Evolutionary conservation across 2,113 vertebrate genomes (phyloP), one percentile per base, ranked within the genome.

Genomic region (Microtus richardsoni): DNA sequence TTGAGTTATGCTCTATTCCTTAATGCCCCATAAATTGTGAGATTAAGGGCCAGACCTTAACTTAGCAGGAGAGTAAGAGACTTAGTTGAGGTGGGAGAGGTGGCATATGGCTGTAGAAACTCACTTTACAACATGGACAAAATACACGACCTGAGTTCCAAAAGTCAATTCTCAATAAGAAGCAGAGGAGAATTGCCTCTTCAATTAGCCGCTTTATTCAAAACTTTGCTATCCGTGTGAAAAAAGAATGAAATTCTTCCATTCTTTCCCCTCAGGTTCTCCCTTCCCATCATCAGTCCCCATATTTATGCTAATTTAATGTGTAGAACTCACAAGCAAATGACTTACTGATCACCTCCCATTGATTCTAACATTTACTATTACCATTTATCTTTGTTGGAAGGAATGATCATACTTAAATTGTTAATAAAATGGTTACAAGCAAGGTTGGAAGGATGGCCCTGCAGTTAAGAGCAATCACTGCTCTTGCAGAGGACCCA

Each of bases 401-500:
- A 60, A 96, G 36, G 85, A 5, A 41, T 88, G 14, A 92, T 49
- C 21, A 91, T 78, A 88, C 54, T 89, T 89, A 87, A 71, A 62
- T 66, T 77, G 21, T 74, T 75, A 74, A 66, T 82, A 33, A 79
- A 74, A 39, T 78, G 68, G 9, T 64, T 87, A 60, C 28, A 22
- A 47, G 62, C 41, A 83, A 24, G 54, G 52, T 36, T 26, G 22
- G 54, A 28, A 82, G 60, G 79, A 16, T 82, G 52, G 22, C 54
- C 79, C 54, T 17, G 11, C 24, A 62, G 80, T 33, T 66, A 85
- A 85, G 9, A 5, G 24, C 28, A 33, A 6, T 62, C 80, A 44
- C 24, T 62, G 24, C 58, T 62, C 60, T 84, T 64, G 39, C 26
- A 19, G 26, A 47, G 39, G 60, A 85, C 10, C 5, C 24, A 44